Base-by-base conservation (phyloP, 2,113 vertebrate genomes). In the Eudyptes chrysolophus region DNA sequence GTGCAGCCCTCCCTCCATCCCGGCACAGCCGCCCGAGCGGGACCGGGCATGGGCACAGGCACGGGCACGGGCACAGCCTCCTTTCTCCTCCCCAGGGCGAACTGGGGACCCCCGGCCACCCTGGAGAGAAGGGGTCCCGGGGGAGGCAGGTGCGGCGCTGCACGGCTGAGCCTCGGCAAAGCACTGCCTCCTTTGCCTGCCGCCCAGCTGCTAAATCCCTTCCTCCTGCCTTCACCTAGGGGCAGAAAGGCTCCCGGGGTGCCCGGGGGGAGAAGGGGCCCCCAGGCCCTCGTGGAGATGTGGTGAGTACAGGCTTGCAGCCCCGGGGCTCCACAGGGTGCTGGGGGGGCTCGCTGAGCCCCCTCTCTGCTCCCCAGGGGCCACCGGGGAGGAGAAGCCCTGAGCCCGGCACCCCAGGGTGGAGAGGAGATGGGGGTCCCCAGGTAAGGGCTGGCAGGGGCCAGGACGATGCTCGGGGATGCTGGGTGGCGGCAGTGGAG, bases 371-470 rank as follows among this genome's bases (percentile, higher is more conserved):
- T 87, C n/a, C 26, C 16, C 40, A 92, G 90, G 90, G 90, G 18
- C 1, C 55, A 27, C 84, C 90, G 0, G 84, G 84, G n/a, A 87
- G 70, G 57, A 87, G 30, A 32, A 92, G 55, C 64, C 22, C 36
- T 0, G 40, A 76, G 40, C 55, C 30, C 0, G 77, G 84, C 2
- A 2, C 22, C 40, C 70, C 77, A 0, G 84, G 90, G 12, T 62
- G 84, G 77, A 57, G 78, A 69, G 90, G 90, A 87, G 77, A 70
- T 7, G 64, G 64, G 49, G 84, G 90, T 29, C 55, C 70, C 36
- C 84, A 77, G 84, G 84, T 87, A 68, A 82, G 55, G 54, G 52
- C 44, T 57, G 69, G 69, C 6, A 14, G 36, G 36, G 46, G 16
- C 30, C 27, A 4, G 34, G 24, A 27, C 25, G 1, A 2, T 15